Percentiles rank a stretch among this genome's conserved stretches.
Evolutionary conservation across 2,797 vertebrate species (phyloP).

Genomic region (Huso huso): DNA sequence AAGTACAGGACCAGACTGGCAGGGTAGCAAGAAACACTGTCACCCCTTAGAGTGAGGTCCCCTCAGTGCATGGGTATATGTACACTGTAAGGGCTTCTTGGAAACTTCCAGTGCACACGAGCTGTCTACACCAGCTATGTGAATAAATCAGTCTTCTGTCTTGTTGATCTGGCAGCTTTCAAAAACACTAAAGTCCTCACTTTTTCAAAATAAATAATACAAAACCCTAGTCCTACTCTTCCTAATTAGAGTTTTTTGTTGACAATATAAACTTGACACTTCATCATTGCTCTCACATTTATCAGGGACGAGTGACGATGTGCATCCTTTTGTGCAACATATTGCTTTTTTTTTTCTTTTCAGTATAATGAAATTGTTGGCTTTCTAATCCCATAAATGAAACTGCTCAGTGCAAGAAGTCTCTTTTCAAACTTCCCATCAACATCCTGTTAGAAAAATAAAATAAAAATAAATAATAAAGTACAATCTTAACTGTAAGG

Average conservation of each 20-base stretch:
- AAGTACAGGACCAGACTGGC: no score
- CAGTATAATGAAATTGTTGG: slow-evolving; percentile 66
- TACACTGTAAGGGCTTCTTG: no score
- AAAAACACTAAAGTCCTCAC: slow-evolving; percentile 53
- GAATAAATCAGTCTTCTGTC: slow-evolving; percentile 24
- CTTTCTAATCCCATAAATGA: slow-evolving; percentile 69
- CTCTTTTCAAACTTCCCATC: slow-evolving; percentile 57
- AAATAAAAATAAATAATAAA: slow-evolving; percentile 76
- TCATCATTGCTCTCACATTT: slow-evolving; percentile 25
- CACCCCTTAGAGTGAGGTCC: no score
- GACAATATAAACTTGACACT: slow-evolving; percentile 47
- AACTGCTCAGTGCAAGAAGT: slow-evolving; percentile 58
- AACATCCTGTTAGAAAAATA: slow-evolving; percentile 43
- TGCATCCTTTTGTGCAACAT: slow-evolving; percentile 32
- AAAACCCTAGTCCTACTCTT: slow-evolving; percentile 52
- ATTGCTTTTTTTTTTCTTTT: slow-evolving; percentile 21
- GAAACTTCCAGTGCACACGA: no score
- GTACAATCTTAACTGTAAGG: slow-evolving; percentile 77
- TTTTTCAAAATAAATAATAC: slow-evolving; percentile 66
- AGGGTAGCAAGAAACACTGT: no score
- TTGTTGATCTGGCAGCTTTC: slow-evolving; percentile 47
- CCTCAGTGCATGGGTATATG: no score
- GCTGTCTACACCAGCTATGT: slow-evolving; percentile 13
- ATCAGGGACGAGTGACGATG: slow-evolving; percentile 27
- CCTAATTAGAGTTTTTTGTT: slow-evolving; percentile 64